Base-by-base conservation (phyloP, 1,140 invertebrate species). In the Mylabris phalerata region DNA sequence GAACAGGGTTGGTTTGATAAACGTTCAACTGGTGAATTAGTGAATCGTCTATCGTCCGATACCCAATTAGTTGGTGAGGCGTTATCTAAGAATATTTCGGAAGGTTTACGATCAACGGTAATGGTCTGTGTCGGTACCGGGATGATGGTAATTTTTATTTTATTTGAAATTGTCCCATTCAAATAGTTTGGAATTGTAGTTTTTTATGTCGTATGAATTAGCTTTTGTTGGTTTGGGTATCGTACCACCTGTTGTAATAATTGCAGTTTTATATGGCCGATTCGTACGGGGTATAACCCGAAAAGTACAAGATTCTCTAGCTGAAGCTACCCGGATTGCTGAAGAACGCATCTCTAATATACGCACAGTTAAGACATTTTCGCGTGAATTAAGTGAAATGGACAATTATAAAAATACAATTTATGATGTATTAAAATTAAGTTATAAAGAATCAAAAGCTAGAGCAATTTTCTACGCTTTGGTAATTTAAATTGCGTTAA, bases 261-360 rank as follows among this genome's bases (percentile, higher is more conserved):
- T 94, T 56, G 93, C 92, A 25, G 84, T 95, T n/a, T 70, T 93
- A 9, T 98, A 95, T 75, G 95, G 94, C 11, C 79, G 90, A 41
- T 93, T 90, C 71, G 84, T 98, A 3, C 82, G 89, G 32, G 88
- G 85, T 43, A 91, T 97, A 46, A 95, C 94, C 0, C 84, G 83
- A 64, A 75, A 84, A 60, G 83, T 98, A 45, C 82, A 98, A 75
- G 90, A 93, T 70, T 84, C 87, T 50, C 75, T 95, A 25, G 93
- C 93, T 0, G 79, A 82, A 55, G 82, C 93, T 32, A 93, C 90
- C 1, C 67, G 63, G 49, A 82, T 87, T 24, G 93, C 93, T 0
- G 94, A 98, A 77, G 95, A 99, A 71, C 87, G 87, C 65, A 89
- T 98, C 44, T 84, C 88, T 25, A 98, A 96, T 71, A 90, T 98